A percentile compares a stretch with the other conserved stretches of the same genome.
phyloP scores from a whole-genome alignment of 1,140 invertebrate species.

The Drosophila punjabiensis region DNA sequence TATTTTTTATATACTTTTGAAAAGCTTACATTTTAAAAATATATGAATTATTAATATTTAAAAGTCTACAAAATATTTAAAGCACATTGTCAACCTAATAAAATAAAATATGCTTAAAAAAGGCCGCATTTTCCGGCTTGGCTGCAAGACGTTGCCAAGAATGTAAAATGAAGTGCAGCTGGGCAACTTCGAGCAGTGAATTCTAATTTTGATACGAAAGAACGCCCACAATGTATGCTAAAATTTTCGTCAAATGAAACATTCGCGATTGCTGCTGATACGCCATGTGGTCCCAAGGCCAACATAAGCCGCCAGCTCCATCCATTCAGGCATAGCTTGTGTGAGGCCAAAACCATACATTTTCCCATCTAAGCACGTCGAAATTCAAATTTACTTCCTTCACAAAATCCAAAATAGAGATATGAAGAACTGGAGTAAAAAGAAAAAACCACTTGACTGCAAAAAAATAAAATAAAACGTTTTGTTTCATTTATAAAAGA shows the following conservation, averaged over 20 bases:
- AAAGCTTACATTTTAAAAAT: neutral
- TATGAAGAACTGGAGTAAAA: neutral
- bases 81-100: neutral
- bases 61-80: neutral
- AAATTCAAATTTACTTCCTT: slow-evolving; percentile 69
- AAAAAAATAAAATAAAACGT: no score
- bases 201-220: slow-evolving; percentile 33
- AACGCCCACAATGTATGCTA: slow-evolving; percentile 20
- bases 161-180: slow-evolving; percentile 36
- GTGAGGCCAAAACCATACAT: slow-evolving; percentile 51
- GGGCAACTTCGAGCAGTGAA: slow-evolving; percentile 14
- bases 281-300: slow-evolving; percentile 53
- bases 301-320: slow-evolving; percentile 5
- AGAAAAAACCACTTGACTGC: neutral
- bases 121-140: neutral
- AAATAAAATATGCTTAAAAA: neutral
- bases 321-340: slow-evolving; percentile 10
- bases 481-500: neutral
- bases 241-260: slow-evolving; percentile 46
- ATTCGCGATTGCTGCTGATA: slow-evolving; percentile 44
- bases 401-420: slow-evolving; percentile 10
- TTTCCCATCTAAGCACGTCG: slow-evolving; percentile 40
- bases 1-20: no score
- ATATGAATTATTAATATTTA: neutral
- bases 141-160: slow-evolving; percentile 14